Base-by-base conservation (phyloP, 2,113 vertebrate genomes). In the Trematomus loennbergii region DNA sequence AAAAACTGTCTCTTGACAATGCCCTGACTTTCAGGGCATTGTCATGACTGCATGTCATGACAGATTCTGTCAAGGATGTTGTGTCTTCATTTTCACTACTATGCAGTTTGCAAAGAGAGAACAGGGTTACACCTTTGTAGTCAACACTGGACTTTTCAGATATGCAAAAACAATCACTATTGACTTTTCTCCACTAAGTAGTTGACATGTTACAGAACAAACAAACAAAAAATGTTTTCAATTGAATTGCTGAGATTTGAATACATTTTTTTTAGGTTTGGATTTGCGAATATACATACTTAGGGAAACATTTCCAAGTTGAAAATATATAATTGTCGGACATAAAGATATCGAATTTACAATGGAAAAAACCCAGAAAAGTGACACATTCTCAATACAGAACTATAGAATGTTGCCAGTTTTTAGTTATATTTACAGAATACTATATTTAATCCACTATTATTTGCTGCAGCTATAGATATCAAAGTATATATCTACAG, bases 1-100 rank as follows among this genome's bases (percentile, higher is more conserved):
- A 10, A 4, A 10, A 4, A 4, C 2, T 17, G 12, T n/a, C n/a
- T 7, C 10, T n/a, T 17, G 18, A 9, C n/a, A 59, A 20, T 61
- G 52, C 4, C 5, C 22, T 40, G 12, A 52, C 48, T 48, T 52
- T 1, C 13, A 22, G 17, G 36, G n/a, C n/a, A n/a, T n/a, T n/a
- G 60, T 78, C 60, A 69, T 3, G 5, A 20, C 5, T 71, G 79
- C 83, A 62, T 88, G 89, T 88, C 66, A 20, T 74, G 60, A 88
- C 85, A 85, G 55, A 85, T 82, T 74, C 61, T 61, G 52, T 9
- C 18, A 22, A 57, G 55, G 20, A 12, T 50, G 8, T 25, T 3
- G 48, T 43, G 25, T 78, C 18, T 54, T 55, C 18, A 40, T 17
- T 73, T 66, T 43, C 48, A 55, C 36, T 72, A 74, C 72, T 60